phyloP scores from a whole-genome alignment of 2,888 invertebrate species.

The Automeris io region DNA sequence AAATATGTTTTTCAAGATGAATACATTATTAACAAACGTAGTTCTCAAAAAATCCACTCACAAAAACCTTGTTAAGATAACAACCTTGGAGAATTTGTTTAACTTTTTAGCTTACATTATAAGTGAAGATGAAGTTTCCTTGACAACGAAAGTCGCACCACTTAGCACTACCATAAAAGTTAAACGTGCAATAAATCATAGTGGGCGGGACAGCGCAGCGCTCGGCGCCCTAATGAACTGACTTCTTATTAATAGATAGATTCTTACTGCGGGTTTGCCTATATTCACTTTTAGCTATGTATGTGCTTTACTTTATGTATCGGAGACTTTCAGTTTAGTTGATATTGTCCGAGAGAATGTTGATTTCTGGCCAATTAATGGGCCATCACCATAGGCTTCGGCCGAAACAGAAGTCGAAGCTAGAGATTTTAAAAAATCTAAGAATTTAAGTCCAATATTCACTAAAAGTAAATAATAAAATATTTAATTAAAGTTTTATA shows the following conservation, averaged over 20 bases:
- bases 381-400: too few relatives aligned
- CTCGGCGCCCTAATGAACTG: constrained; percentile 49
- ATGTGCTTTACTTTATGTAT: too few relatives aligned
- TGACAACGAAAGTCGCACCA: constrained; percentile 38
- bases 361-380: too few relatives aligned
- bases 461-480: too few relatives aligned
- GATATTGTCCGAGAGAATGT: too few relatives aligned
- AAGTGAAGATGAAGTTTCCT: constrained; percentile 43
- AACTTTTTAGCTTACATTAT: constrained; percentile 64
- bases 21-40: constrained; percentile 2
- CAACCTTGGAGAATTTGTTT: constrained; percentile 50
- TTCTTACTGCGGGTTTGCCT: too few relatives aligned
- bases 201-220: constrained; percentile 44
- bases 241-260: constrained; percentile 46
- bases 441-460: too few relatives aligned
- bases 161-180: constrained; percentile 71
- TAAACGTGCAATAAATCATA: constrained; percentile 69
- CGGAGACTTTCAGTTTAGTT: too few relatives aligned
- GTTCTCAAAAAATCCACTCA: constrained; percentile 2
- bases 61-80: constrained; percentile 20
- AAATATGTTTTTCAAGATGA: background rate
- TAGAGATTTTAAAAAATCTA: too few relatives aligned
- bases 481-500: too few relatives aligned
- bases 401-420: too few relatives aligned
- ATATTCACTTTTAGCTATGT: too few relatives aligned